Conservation (phyloP, 1,140 invertebrate species). For the Gonatopus flavifemur region DNA sequence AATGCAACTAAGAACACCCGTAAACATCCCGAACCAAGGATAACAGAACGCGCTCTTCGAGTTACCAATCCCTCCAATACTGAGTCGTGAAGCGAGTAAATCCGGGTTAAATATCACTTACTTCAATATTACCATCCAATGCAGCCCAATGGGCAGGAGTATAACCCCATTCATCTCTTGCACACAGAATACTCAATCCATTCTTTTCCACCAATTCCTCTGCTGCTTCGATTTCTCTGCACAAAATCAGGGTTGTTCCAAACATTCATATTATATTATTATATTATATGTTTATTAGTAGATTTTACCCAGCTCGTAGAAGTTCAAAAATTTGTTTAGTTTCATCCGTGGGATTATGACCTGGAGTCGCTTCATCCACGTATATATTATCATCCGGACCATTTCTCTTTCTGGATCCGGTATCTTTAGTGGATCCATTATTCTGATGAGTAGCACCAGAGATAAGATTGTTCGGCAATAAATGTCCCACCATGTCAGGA, state of each 20-base stretch:
- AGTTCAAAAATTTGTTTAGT: slow-evolving; percentile 52
- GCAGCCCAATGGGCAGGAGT: slow-evolving; percentile 91
- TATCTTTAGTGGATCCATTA: slow-evolving; percentile 34
- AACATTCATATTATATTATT: neutral
- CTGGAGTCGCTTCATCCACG: slow-evolving; percentile 42
- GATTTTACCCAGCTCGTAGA: slow-evolving; percentile 46
- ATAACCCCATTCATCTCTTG: slow-evolving; percentile 87
- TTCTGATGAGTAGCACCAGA: slow-evolving; percentile 61
- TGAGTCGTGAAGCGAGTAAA: too few species aligned
- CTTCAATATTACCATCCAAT: slow-evolving; percentile 80
- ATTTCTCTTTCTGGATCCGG: slow-evolving; percentile 31
- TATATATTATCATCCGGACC: slow-evolving; percentile 50
- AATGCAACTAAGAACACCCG: too few species aligned
- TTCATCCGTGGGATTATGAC: slow-evolving; percentile 46
- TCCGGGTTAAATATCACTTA: slow-evolving; percentile 23
- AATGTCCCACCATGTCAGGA: slow-evolving; percentile 58
- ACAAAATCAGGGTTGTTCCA: slow-evolving; percentile 19
- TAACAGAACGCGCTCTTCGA: too few species aligned
- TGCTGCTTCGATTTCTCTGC: slow-evolving; percentile 71
- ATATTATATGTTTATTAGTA: neutral
- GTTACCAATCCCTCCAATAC: too few species aligned
- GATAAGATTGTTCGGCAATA: slow-evolving; percentile 66
- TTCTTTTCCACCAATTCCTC: slow-evolving; percentile 75
- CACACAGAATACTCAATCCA: slow-evolving; percentile 70
- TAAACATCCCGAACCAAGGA: too few species aligned